Evolutionary conservation across 1,140 invertebrate species (phyloP), one percentile per base, ranked within the genome.

Genomic region (Drosophila teissieri): DNA sequence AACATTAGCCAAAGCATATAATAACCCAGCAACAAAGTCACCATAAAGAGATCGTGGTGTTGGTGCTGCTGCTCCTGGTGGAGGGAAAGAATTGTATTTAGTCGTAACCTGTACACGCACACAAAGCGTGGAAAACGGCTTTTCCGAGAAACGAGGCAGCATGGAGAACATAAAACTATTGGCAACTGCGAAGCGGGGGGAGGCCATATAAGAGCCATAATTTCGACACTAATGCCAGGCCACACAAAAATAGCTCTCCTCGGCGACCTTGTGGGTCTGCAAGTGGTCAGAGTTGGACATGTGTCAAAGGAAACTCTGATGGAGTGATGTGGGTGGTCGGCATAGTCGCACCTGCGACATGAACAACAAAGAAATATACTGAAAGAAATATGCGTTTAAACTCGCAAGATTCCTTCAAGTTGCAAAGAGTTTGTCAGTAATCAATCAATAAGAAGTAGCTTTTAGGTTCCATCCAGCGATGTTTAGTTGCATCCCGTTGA

Each of bases 211-310:
- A 81, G 79, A 54, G 72, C 58, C 61, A 88, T 83, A 79, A 88
- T 83, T 79, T 83, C 79, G 36, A 76, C 70, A 73, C 83, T 88
- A 86, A 86, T 83, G 70, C 75, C 62, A 75, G 67, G 77, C 81
- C 77, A 67, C 72, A 80, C 57, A 67, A 77, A 49, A 51, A 37
- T 46, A 24, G 51, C 42, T 22, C 39, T 46, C n/a, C 36, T 31
- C 22, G 45, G 46, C 62, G 81, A 86, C 82, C 83, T 88, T 86
- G 78, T 19, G 37, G 64, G 73, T 72, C 68, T 75, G 77, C 75
- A 67, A 73, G 45, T 70, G 67, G 57, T 54, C 63, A 78, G 72
- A 70, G 52, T 84, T 89, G 84, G 83, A 80, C 84, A 80, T 76
- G 82, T 88, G 84, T 84, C 84, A 73, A 56, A 77, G 31, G 54